Percentiles rank a stretch among this genome's conserved stretches.
Conservation (phyloP, 92 coral and sea anemone genomes). For the Epizoanthus fatuus region DNA sequence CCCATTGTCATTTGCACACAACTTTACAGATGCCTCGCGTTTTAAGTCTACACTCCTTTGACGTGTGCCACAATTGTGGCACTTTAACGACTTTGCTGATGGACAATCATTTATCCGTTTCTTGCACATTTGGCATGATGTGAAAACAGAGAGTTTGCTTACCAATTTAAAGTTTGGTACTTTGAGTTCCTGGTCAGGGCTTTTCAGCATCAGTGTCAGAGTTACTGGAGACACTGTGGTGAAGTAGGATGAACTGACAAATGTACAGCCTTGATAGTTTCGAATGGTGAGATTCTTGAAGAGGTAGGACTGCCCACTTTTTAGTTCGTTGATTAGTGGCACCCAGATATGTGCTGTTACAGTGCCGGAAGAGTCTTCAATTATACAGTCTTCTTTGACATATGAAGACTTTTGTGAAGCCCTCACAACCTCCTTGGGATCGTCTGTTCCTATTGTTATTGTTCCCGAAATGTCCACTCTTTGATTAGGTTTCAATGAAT, state of each 20-base stretch:
- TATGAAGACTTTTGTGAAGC: slow-evolving; percentile 36
- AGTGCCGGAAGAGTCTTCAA: slow-evolving; percentile 69
- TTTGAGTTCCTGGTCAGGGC: slow-evolving; percentile 45
- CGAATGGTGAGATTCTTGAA: slow-evolving; percentile 57
- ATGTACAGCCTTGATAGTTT: slow-evolving; percentile 59
- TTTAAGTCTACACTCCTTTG: slow-evolving; percentile 11
- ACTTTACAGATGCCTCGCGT: slow-evolving; percentile 24
- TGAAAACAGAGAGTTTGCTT: slow-evolving; percentile 49
- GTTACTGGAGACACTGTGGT: slow-evolving; percentile 55
- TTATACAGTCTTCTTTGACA: slow-evolving; percentile 76
- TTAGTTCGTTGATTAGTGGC: slow-evolving; percentile 48
- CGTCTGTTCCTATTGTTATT: slow-evolving; percentile 56
- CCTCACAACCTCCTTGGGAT: slow-evolving; percentile 58
- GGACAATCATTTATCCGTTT: slow-evolving; percentile 21
- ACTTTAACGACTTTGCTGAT: slow-evolving; percentile 29
- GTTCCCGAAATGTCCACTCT: slow-evolving; percentile 65
- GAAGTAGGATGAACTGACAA: slow-evolving; percentile 57
- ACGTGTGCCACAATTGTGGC: slow-evolving; percentile 12
- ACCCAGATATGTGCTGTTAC: slow-evolving; percentile 67
- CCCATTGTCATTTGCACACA: slow-evolving; percentile 4
- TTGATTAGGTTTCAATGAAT: slow-evolving; percentile 64
- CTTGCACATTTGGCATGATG: slow-evolving; percentile 60
- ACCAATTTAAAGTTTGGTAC: slow-evolving; percentile 61
- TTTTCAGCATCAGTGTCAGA: slow-evolving; percentile 53
- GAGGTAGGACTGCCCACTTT: slow-evolving; percentile 54